phyloP scores from a whole-genome alignment of 2,797 vertebrate species.

The Podarcis siculus region DNA sequence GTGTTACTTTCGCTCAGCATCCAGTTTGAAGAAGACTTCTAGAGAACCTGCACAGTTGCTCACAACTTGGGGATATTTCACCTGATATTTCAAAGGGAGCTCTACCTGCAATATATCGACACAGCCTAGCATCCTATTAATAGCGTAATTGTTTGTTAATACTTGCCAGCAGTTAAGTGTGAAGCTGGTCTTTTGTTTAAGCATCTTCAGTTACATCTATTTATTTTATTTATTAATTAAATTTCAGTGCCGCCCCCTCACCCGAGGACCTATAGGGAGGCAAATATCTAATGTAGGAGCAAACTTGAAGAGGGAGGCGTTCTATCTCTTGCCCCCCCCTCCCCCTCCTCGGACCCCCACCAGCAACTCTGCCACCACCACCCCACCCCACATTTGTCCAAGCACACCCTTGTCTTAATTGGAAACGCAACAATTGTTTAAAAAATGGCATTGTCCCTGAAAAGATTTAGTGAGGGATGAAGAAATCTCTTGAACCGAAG shows the following conservation, averaged over 20 bases:
- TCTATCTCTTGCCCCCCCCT: neutral
- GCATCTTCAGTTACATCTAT: conserved; percentile 59
- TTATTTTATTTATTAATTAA: conserved; percentile 12
- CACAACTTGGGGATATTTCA: no score
- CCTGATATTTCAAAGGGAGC: no score
- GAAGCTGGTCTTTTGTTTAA: conserved; percentile 76
- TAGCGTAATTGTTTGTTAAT: neutral
- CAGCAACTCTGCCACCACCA: no score
- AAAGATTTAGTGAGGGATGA: conserved; percentile 88
- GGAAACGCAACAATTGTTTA: conserved; percentile 88
- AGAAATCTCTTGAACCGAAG: conserved; percentile 87
- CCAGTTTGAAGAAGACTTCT: no score
- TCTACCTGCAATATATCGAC: no score
- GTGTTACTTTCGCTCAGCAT: neutral
- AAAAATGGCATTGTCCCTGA: conserved; percentile 83
- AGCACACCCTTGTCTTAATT: conserved; percentile 82
- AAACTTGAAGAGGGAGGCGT: conserved; percentile 72
- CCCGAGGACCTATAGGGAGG: conserved; percentile 36
- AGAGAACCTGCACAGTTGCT: no score
- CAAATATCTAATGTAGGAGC: conserved; percentile 78
- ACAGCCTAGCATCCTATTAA: neutral
- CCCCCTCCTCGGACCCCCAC: neutral
- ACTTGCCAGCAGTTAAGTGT: conserved; percentile 61
- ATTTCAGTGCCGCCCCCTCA: no score
- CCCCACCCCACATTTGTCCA: conserved; percentile 77